Evolutionary conservation across 1,140 invertebrate species (phyloP), one percentile per base, ranked within the genome.

Genomic region (Heliothis virescens): DNA sequence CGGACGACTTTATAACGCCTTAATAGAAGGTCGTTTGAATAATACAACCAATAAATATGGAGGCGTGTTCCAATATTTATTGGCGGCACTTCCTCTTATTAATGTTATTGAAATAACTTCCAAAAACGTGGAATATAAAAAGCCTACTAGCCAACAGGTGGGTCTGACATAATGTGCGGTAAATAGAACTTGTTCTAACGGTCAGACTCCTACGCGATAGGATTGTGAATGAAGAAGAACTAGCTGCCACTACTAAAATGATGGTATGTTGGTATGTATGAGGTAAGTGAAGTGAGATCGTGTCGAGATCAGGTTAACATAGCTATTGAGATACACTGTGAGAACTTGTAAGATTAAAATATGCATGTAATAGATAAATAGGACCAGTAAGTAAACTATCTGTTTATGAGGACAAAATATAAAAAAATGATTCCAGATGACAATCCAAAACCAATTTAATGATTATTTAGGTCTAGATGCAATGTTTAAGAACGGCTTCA

Each of bases 181-280:
- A 16, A 52, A 29, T 41, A 29, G 2, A 76, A 76, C 74, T 76
- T 53, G 74, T 76, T 53, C 26, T 76, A 76, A 76, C 74, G 60
- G 74, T 29, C 13, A 13, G 4, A 63, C 59, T 18, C 74, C 74
- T 50, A 76, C 60, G 18, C 47, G 1, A 2, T 3, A n/a, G 26
- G n/a, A 34, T 48, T 26, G 41, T 76, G 74, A 76, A 76, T 76
- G 74, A 52, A 76, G 74, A 65, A 1, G 60, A 65, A 65, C 15
- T 53, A 13, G 0, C 1, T 7, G 9, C 12, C 18, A 50, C 34
- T 63, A 76, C 74, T 53, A 41, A 7, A 16, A n/a, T n/a, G n/a
- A n/a, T n/a, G 2, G 21, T 13, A 16, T 5, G 5, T 5, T 5
- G 12, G n/a, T 15, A 52, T 12, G 11, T 15, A 29, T 69, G 2